Evolutionary conservation across 37 sponge, comb jelly and placozoan species (phyloP), one percentile per base, ranked within the genome.

Genomic region (Dysidea cf. avara): DNA sequence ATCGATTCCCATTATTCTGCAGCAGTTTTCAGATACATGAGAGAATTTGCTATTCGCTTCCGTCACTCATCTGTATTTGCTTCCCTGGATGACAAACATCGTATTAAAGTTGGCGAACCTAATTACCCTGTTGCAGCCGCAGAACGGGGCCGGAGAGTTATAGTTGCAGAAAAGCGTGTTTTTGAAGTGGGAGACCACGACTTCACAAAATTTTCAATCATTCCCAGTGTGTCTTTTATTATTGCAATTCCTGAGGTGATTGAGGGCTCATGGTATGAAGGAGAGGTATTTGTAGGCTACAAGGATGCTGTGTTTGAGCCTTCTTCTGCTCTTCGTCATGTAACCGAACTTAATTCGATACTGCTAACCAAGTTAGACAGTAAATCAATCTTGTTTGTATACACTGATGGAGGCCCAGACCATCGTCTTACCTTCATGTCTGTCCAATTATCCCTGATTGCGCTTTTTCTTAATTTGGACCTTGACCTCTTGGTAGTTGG

Each of bases 351-450:
- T 14, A 4, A 24, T 39, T 34, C 57, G 2, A 65, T 75, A 2
- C 53, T 75, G 12, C 39, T 28, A 57, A 37, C 32, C 12, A 52
- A 57, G 22, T 31, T 36, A 12, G 56, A 31, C n/a, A 55, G 14
- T 3, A 61, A 61, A 4, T 20, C 59, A 11, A 33, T 78, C 12
- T 35, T 79, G 51, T 60, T 48, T 48, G 3, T 69, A 38, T 69
- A 79, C 48, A 61, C 79, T 9, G 69, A 78, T 67, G 59, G 79
- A 25, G 69, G 79, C 47, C 68, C 79, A 31, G 79, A 67, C 53
- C 77, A 64, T 32, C 18, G 77, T 2, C 17, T 51, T 12, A 63
- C 77, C 21, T 76, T 47, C 35, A 53, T 31, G 34, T 53, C 56
- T 53, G 72, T 71, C 7, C 64, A 75, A 34, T 34, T 64, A 21